Base-by-base conservation (phyloP, 2,888 invertebrate genomes). In the Sinodicranocentrus sp. region DNA sequence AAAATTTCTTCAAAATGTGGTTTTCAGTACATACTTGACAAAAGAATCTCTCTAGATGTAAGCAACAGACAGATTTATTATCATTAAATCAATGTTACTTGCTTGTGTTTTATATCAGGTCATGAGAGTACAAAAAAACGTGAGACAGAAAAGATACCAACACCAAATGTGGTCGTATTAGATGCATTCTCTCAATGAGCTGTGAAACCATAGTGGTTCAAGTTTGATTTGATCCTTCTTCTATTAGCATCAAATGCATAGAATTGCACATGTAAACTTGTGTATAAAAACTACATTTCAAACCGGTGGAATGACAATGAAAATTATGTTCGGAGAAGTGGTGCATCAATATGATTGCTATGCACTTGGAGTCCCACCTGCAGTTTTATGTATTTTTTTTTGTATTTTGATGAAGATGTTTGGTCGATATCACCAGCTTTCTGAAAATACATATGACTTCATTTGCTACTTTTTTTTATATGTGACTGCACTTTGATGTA, bases 291-390 rank as follows among this genome's bases (percentile, higher is more conserved):
- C 19, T 10, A 33, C 52, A 52, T 19, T 19, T 19, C 52, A 19
- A 52, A 52, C 52, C 19, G 8, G 52, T 33, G 19, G 19, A 19
- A 52, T 52, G 52, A 52, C 52, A 52, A 52, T 52, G 52, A 19
- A 52, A 52, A 52, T 52, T n/a, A n/a, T 44, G 13, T 44, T 44
- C 15, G 44, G 39, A n/a, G 28, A 70, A 70, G 6, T 70, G 25
- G 28, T 70, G 25, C 19, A 43, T 39, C 43, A 52, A 28, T 17
- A 28, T 52, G 8, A 52, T 52, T 33, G 33, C 33, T 33, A 48
- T 48, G 48, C 48, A 48, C 17, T 44, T 43, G 43, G 5, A 39
- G 33, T 17, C 26, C 71, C 71, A 71, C 71, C 71, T 71, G 57
- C 71, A 54, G 71, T 33, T 57, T 15, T 10, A 57, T 71, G 39